Evolutionary conservation across 2,888 invertebrate species (phyloP), one percentile per base, ranked within the genome.

Genomic region (Ommatoiulus sabulosus): DNA sequence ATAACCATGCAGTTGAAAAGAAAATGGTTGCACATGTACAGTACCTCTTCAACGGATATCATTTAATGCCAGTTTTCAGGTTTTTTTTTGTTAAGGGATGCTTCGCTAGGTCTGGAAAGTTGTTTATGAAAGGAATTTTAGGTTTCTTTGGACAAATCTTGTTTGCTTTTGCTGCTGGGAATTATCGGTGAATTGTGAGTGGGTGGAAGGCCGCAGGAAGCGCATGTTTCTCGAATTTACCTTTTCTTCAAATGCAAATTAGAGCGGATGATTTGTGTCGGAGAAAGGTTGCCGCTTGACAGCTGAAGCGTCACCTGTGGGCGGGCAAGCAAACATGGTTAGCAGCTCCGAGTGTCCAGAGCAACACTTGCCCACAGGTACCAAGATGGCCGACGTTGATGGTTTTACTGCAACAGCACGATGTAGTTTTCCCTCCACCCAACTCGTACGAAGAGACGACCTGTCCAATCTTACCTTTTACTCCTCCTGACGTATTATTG

Each of bases 221-320:
- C 63, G 17, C 63, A 63, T 48, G 48, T 48, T 48, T 10, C 57
- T 57, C 57, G 20, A 72, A 72, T 72, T 72, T 72, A 24, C 24
- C 72, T 72, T 72, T 72, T 72, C 72, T 72, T 72, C 72, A 72
- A n/a, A 72, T 72, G 72, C 72, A 72, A 72, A 72, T 72, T 24
- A 72, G 20, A 72, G 10, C 8, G 72, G 8, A n/a, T 72, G 72
- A 72, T 72, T 24, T 72, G 72, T 72, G 72, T 24, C 72, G n/a
- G 0, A 24, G 24, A 72, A 72, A 72, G 72, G 72, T n/a, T 24
- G 72, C 72, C 72, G 72, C 72, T 72, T 24, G 72, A 72, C 72
- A 72, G 72, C 72, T 72, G 72, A 72, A 72, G 72, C 72, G 72
- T 72, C 72, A 72, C 72, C 72, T 24, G 72, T 72, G 72, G 72